These are phyloP conservation scores for Okapia johnstoni DNA, from an alignment of 2,113 vertebrate species.

Conservation along the genomic window DNA sequence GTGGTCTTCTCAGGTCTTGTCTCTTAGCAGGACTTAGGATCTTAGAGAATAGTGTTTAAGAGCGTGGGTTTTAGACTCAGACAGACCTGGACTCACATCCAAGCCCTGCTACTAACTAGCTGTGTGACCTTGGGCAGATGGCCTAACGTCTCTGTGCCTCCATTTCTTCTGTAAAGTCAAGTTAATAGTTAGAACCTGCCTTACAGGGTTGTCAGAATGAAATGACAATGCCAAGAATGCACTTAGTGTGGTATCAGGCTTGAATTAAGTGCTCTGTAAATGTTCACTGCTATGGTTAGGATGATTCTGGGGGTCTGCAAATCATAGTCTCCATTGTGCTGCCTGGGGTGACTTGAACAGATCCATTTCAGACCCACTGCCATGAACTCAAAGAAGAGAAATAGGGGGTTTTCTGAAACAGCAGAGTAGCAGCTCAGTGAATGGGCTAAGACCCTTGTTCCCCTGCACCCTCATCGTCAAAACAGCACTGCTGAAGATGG, in stretches of 20 bases:
- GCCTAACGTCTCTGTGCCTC: not conserved
- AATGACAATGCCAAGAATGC: not conserved
- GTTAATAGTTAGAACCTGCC: not conserved
- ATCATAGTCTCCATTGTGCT: not conserved
- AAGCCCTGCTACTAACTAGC: not conserved
- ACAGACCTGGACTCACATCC: not conserved
- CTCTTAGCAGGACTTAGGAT: not conserved
- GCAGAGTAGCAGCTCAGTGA: no score
- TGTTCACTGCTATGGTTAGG: not conserved
- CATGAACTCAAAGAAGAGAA: not conserved
- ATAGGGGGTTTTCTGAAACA: not conserved
- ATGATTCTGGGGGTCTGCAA: not conserved
- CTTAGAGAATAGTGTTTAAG: not conserved
- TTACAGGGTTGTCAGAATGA: not conserved
- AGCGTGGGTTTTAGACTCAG: not conserved
- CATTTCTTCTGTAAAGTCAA: not conserved
- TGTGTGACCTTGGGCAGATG: not conserved
- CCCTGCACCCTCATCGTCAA: fast-evolving
- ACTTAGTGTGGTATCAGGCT: not conserved
- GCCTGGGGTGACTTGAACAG: not conserved
- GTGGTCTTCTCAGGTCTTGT: not conserved
- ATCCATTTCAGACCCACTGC: not conserved
- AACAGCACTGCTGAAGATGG: no score
- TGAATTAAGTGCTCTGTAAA: not conserved
- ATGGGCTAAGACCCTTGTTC: not conserved